Evolutionary conservation across 2,888 invertebrate genomes (phyloP), one percentile per base, ranked within the genome.

Genomic region (Ptychoptera albimana): DNA sequence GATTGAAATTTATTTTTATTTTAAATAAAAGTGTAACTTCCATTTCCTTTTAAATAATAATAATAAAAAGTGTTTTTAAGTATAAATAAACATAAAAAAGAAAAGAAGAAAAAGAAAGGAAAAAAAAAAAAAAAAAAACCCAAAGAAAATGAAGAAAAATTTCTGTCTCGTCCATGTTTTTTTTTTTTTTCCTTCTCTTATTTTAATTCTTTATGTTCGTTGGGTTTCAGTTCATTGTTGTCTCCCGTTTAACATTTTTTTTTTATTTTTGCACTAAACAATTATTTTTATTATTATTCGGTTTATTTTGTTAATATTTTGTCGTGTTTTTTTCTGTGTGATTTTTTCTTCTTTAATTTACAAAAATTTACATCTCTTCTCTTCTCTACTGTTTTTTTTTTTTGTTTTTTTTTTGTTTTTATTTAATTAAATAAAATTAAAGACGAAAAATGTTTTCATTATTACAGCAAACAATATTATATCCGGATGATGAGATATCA

Each of bases 401-500:
- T 39, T 23, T 29, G 12, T 39, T 39, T 16, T 12, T 36, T 12
- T 30, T 30, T 8, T 30, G 9, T 8, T 30, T 30, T 30, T 9
- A 30, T 36, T n/a, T 39, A 31, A 13, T 39, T 38, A n/a, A 10
- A 32, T 2, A 32, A 32, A 32, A 23, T 5, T 23, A n/a, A 32
- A 32, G 9, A 32, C 32, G 9, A 32, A 32, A n/a, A 32, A 32
- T 32, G 23, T 23, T 23, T 23, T 23, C 23, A 23, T 23, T 23
- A 23, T 23, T 23, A 15, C 42, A 42, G 16, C 23, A 42, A 15
- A 34, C 35, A 42, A 42, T 15, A 41, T 15, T 32, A 41, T 32
- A 16, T 42, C 54, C 60, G 51, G 63, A 64, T 55, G 64, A 64
- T 59, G 64, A 64, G 60, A 63, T 60, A 55, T 64, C 64, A 54